Conservation (phyloP, 2,113 vertebrate species). For the Myotis davidii region DNA sequence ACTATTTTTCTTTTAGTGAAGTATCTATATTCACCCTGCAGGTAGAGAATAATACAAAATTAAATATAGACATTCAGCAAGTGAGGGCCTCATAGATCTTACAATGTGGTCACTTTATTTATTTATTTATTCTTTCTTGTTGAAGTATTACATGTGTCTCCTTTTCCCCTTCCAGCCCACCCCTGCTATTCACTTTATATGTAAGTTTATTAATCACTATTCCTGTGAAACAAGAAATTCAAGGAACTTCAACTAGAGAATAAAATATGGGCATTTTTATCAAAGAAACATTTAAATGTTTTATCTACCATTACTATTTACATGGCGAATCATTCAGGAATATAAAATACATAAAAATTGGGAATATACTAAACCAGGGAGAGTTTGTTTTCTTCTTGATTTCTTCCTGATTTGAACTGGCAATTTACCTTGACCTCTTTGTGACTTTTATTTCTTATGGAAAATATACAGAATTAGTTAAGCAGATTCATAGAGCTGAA, state of each 20-base stretch:
- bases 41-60: neutral
- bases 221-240: neutral
- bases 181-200: neutral
- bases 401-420: neutral
- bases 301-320: neutral
- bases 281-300: neutral
- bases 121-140: no score
- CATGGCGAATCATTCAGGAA: neutral
- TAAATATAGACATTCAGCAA: neutral
- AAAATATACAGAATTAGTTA: conserved; percentile 76
- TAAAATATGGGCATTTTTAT: neutral
- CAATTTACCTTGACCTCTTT: conserved; percentile 38
- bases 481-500: conserved; percentile 70
- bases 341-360: neutral
- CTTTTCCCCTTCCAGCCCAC: no score
- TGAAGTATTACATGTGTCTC: no score
- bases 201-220: neutral
- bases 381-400: neutral
- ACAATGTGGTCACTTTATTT: neutral
- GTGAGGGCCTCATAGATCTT: neutral
- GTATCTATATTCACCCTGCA: neutral
- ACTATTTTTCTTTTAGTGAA: conserved; percentile 26
- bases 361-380: neutral
- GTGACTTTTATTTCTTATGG: conserved; percentile 71
- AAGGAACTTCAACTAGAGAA: neutral